A percentile compares a stretch with the other conserved stretches of the same genome.
Conservation (phyloP, 2,113 vertebrate species). For the Sphaerodactylus townsendi region DNA sequence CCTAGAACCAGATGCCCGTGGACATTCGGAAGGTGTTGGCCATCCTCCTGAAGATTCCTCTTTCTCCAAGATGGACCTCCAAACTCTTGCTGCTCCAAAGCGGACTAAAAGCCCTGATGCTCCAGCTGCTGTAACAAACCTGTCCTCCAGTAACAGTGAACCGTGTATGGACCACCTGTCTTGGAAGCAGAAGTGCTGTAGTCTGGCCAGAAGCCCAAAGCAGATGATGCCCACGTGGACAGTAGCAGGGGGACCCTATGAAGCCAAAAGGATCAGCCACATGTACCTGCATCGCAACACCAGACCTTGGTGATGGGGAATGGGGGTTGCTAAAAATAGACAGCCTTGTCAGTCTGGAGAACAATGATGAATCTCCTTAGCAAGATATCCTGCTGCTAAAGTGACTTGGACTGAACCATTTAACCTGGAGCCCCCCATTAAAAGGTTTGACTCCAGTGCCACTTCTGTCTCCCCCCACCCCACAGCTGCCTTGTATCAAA, state of each 20-base stretch:
- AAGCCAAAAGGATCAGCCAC: slow-evolving; percentile 59
- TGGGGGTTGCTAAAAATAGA: background rate
- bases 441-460: background rate
- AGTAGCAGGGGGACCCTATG: slow-evolving; percentile 25
- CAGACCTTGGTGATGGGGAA: slow-evolving; percentile 64
- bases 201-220: background rate
- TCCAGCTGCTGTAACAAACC: background rate
- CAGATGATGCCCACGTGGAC: slow-evolving; percentile 12
- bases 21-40: background rate
- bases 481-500: background rate
- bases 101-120: background rate
- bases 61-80: background rate
- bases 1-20: background rate
- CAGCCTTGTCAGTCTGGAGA: background rate
- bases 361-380: background rate
- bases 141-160: background rate
- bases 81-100: background rate
- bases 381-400: background rate
- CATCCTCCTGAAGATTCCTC: background rate
- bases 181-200: background rate
- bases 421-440: background rate
- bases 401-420: background rate
- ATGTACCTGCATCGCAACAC: slow-evolving; percentile 60
- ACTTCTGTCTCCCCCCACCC: background rate
- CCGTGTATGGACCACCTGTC: background rate